phyloP scores from a whole-genome alignment of 2,797 vertebrate genomes.

The Phoeniculus purpureus region DNA sequence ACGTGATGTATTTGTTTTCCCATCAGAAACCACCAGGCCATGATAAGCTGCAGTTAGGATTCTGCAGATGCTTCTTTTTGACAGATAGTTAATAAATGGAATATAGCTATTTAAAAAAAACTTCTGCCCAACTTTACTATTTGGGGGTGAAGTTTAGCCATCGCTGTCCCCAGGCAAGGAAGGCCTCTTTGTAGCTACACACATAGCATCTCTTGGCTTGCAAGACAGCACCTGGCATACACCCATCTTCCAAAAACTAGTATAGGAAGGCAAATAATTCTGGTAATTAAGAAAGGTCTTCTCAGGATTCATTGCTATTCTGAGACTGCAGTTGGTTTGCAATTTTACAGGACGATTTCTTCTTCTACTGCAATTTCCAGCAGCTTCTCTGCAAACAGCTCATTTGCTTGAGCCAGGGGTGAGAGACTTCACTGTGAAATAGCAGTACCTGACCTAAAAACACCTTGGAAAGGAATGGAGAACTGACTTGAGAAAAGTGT shows the following conservation, averaged over 20 bases:
- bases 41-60: constrained; percentile 12
- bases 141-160: background rate
- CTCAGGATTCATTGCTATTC: constrained; percentile 11
- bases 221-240: background rate
- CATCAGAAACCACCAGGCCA: constrained; percentile 21
- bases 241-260: background rate
- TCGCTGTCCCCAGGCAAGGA: background rate
- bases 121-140: background rate
- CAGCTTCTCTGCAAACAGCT: background rate
- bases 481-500: background rate
- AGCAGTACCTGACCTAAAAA: constrained; percentile 1
- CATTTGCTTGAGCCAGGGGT: background rate
- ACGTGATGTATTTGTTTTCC: constrained; percentile 17
- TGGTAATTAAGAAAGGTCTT: background rate
- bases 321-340: constrained; percentile 19
- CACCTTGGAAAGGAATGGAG: background rate
- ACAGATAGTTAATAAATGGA: background rate
- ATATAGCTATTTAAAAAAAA: background rate
- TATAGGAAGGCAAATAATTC: background rate
- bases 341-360: constrained; percentile 1
- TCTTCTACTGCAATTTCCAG: constrained; percentile 17
- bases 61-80: background rate
- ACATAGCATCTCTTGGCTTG: background rate
- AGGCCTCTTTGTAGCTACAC: background rate
- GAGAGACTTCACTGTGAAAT: background rate